A percentile compares a stretch with the other conserved stretches of the same genome.
phyloP scores from a whole-genome alignment of 1,140 invertebrate genomes.

The Dinoponera quadriceps region DNA sequence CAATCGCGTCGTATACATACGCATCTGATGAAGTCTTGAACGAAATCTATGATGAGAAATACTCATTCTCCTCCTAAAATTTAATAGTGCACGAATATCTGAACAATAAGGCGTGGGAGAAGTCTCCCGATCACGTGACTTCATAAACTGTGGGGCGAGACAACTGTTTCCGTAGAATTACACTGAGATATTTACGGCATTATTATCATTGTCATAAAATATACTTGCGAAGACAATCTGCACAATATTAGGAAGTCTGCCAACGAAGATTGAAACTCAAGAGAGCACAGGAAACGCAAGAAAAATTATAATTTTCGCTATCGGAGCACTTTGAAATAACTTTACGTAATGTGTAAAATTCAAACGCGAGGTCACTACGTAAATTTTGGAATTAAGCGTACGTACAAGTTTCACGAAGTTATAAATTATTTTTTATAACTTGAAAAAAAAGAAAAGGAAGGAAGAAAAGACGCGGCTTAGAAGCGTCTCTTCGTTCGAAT shows the following conservation, averaged over 20 bases:
- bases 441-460: too few relatives aligned
- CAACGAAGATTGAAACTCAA: neutral
- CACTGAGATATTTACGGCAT: neutral
- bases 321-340: neutral
- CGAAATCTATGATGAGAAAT: neutral
- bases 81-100: too few relatives aligned
- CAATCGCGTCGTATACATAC: neutral
- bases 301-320: neutral
- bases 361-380: neutral
- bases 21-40: neutral
- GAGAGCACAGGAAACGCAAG: neutral
- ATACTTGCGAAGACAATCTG: neutral
- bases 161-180: constrained; percentile 1
- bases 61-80: too few relatives aligned
- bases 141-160: neutral
- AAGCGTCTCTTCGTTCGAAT: neutral
- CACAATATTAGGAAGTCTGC: neutral
- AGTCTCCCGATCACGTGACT: neutral
- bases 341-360: neutral
- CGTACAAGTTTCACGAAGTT: too few relatives aligned
- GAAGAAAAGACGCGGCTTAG: neutral
- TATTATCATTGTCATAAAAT: neutral
- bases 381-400: neutral
- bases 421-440: too few relatives aligned
- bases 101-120: neutral